Evolutionary conservation across 2,888 invertebrate genomes (phyloP).

Genomic region (Theodoxus fluviatilis): DNA sequence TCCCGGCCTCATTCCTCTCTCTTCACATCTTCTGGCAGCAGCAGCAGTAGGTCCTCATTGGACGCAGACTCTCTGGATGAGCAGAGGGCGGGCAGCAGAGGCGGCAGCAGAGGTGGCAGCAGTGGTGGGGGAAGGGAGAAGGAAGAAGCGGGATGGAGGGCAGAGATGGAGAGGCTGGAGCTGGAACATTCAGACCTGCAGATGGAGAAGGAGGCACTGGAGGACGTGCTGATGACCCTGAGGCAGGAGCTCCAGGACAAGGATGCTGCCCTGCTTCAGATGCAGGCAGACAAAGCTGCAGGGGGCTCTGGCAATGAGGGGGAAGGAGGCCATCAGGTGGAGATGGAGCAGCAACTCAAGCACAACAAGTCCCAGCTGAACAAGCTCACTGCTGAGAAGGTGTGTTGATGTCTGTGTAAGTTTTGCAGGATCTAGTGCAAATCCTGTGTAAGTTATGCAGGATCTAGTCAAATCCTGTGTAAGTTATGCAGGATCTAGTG

Average conservation of each 20-base stretch:
- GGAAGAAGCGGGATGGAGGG: constrained; percentile 37
- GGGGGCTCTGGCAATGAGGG: too few relatives aligned
- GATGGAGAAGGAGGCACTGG: constrained; percentile 59
- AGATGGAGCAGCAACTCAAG: not conserved
- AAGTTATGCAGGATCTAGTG: too few relatives aligned
- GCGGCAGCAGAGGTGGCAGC: not conserved
- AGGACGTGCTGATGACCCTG: constrained; percentile 53
- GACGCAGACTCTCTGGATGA: not conserved
- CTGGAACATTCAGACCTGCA: constrained; percentile 54
- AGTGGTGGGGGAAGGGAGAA: constrained; percentile 36
- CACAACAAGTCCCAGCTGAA: not conserved
- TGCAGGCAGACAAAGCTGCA: not conserved
- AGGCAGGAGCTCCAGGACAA: constrained; percentile 47
- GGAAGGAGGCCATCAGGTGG: too few relatives aligned
- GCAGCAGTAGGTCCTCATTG: not conserved
- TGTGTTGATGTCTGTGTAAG: not conserved
- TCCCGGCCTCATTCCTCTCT: too few relatives aligned
- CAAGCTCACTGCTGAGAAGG: not conserved
- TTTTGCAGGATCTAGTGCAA: constrained; percentile 20
- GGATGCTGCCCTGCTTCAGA: constrained; percentile 33
- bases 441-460: constrained; percentile 20
- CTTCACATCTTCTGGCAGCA: not conserved
- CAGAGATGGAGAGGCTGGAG: constrained; percentile 50
- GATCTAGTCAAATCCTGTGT: not conserved
- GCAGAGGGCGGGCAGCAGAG: not conserved